Percentiles rank a stretch among this genome's conserved stretches.
These are phyloP conservation scores for Agrenia bidenticulata DNA, from an alignment of 2,888 invertebrate species.

Conservation along the genomic window DNA sequence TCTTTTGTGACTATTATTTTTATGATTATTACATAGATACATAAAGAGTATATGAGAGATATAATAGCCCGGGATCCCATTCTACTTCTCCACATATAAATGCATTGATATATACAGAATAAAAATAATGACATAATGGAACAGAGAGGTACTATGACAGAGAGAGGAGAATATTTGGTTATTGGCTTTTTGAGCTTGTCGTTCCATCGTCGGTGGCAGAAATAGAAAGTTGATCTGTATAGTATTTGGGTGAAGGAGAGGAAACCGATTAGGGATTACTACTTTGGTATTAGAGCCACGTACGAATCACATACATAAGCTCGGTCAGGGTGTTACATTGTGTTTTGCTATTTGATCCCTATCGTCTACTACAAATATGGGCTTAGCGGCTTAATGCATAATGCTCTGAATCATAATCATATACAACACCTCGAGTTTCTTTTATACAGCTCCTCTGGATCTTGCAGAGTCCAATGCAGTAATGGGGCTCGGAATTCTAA, in stretches of 20 bases:
- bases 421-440: not conserved
- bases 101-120: not conserved
- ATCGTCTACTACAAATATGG: slow-evolving; percentile 14
- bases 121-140: slow-evolving; percentile 1
- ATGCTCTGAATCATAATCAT: slow-evolving; percentile 1
- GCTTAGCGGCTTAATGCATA: slow-evolving; percentile 9
- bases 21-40: not conserved
- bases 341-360: slow-evolving; percentile 1
- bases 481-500: too few species aligned
- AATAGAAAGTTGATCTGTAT: slow-evolving; percentile 22
- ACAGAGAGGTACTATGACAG: not conserved
- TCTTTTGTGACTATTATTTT: slow-evolving; percentile 1
- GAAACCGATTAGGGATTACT: slow-evolving; percentile 26
- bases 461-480: too few species aligned
- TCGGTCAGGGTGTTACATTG: slow-evolving; percentile 5
- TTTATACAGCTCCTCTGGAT: too few species aligned
- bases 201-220: not conserved
- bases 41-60: too few species aligned
- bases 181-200: not conserved
- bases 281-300: slow-evolving; percentile 29
- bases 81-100: not conserved
- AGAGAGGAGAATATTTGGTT: not conserved
- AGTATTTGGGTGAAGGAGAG: slow-evolving; percentile 23
- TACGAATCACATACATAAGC: slow-evolving; percentile 28
- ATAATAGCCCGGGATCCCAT: too few species aligned